Base-by-base conservation (phyloP, 1,140 invertebrate species). In the Scylla paramamosain region DNA sequence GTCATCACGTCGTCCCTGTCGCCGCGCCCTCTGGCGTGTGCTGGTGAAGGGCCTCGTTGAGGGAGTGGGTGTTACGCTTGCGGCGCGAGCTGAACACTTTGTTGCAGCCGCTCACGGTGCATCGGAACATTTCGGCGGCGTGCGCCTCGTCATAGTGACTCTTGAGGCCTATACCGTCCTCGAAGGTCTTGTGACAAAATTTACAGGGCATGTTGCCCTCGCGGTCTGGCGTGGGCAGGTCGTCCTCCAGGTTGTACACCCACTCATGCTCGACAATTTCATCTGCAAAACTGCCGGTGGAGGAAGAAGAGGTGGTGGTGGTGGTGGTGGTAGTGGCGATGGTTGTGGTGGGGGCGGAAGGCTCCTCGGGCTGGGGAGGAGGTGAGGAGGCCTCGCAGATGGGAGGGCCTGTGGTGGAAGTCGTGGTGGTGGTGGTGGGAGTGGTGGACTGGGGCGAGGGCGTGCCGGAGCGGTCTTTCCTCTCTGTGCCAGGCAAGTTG, bases 31-130 rank as follows among this genome's bases (percentile, higher is more conserved):
- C 93, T 84, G 92, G 67, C 14, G 95, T 89, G 32, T 95, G 94
- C 94, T 95, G 87, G 96, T 87, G 97, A 94, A 95, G 96, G 86
- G 92, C 96, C 67, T 96, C 97, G 96, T 97, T 97, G 89, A 97
- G 98, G 84, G 97, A 97, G 97, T 98, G 98, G 6, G 98, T 97
- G 96, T 98, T 98, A 14, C 98, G 97, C 93, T 98, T 98, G 84
- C 98, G 98, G 32, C 98, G 97, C 67, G 98, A 98, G 95, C 98
- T 98, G 97, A 98, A 98, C 96, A 98, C 98, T 97, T 98, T 98
- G n/a, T 98, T 98, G 97, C 98, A 98, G 82, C 98, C 98, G 94
- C 98, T 97, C 52, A 98, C 98, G 31, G 98, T 98, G 97, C 98
- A 98, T 96, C 98, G 98, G 97, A 98, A 98, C 98, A 98, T 97